Evolutionary conservation across 1,140 invertebrate species (phyloP), one percentile per base, ranked within the genome.

Genomic region (Cydia splendana): DNA sequence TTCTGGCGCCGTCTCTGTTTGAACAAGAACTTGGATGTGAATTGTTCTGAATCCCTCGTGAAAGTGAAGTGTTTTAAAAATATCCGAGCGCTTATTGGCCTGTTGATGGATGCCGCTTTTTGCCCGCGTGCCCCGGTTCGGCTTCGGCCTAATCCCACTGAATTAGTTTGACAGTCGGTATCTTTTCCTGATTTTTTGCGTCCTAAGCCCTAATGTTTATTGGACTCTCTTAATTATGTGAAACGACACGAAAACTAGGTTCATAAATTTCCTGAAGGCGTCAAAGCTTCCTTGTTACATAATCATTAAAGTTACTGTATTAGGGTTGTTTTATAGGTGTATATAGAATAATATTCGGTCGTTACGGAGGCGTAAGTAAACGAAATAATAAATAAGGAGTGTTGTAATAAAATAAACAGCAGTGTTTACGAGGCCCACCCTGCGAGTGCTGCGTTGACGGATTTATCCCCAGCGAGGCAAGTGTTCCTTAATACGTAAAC

Each of bases 151-250:
- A 89, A 91, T 89, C 86, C 88, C 82, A 74, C 82, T 78, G 90
- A 88, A 89, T 93, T 91, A 91, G 86, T 88, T 89, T 88, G 90
- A 91, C 90, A 91, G 85, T 79, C 83, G 85, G 87, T 82, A 88
- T 87, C 85, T 88, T 85, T 88, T 87, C 85, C 85, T 76, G 78
- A 89, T 83, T 91, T 91, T 91, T 91, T 91, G 85, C 85, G 45
- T 77, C 79, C 79, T 73, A 81, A 79, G 82, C 76, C 82, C 84
- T 90, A 91, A 91, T 91, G 91, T 88, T 87, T 84, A 89, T 87
- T 88, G 78, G 75, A 80, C 85, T 74, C 75, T 77, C 83, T 84
- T 92, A 91, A 92, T 92, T 88, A 91, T 78, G 86, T 83, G 89
- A 77, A 84, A 80, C 87, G 87, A 85, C 78, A 87, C 84, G 86